phyloP scores from a whole-genome alignment of 2,888 invertebrate species.

The Halictus ligatus region DNA sequence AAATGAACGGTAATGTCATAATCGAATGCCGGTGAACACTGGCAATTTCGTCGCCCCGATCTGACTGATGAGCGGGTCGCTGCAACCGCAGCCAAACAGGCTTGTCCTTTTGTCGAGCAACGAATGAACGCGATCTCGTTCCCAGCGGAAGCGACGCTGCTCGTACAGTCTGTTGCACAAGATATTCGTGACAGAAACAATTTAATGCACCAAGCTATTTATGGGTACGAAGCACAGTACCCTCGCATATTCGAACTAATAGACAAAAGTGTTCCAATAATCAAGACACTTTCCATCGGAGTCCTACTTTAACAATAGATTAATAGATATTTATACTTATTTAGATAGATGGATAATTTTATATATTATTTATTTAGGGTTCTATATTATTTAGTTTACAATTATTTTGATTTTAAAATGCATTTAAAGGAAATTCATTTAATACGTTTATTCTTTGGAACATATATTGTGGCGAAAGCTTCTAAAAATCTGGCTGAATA shows the following conservation, averaged over 20 bases:
- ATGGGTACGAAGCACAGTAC: not conserved
- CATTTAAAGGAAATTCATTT: too few relatives aligned
- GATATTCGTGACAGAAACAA: not conserved
- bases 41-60: conserved; percentile 63
- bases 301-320: too few relatives aligned
- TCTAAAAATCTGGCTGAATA: too few relatives aligned
- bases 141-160: not conserved
- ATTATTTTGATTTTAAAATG: too few relatives aligned
- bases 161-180: not conserved
- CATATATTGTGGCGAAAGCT: too few relatives aligned
- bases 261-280: not conserved
- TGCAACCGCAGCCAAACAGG: not conserved
- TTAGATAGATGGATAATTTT: too few relatives aligned
- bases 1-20: conserved; percentile 71
- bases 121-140: conserved; percentile 23
- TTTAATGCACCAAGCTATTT: not conserved
- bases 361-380: too few relatives aligned
- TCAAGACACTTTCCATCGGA: too few relatives aligned
- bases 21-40: conserved; percentile 60
- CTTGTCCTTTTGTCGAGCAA: conserved; percentile 25
- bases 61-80: conserved; percentile 43
- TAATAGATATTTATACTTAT: too few relatives aligned
- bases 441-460: too few relatives aligned
- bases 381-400: too few relatives aligned
- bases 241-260: not conserved